Evolutionary conservation across 2,888 invertebrate species (phyloP), one percentile per base, ranked within the genome.

Genomic region (Aleiodes leptofemur): DNA sequence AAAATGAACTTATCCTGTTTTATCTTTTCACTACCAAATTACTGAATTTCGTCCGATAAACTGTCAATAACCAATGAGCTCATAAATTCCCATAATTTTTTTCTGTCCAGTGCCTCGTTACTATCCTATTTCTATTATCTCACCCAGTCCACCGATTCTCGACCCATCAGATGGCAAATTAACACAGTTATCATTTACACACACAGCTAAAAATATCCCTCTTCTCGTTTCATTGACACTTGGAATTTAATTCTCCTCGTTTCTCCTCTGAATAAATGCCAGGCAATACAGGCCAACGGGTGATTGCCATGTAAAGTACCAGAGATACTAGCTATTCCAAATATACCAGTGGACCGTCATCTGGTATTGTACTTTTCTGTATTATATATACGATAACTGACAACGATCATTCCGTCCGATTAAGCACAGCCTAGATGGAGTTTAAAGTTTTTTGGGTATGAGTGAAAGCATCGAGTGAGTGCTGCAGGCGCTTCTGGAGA

Each of bases 361-460:
- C 55, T 38, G 64, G 50, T 50, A 55, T 13, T 61, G 69, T 43
- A 43, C 56, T 64, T 23, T 57, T 13, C 76, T 79, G 80, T 74
- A 78, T 69, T 71, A 66, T 78, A 48, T 69, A 59, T 80, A 77
- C 43, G 43, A 43, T 82, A 82, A 81, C 79, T 81, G 78, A 79
- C 78, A 73, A 76, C 83, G 81, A 84, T 85, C 82, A 85, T 85
- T 85, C 83, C 84, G 78, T 83, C 74, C 85, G 84, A 85, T 85
- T 85, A 83, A 85, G 79, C 85, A 76, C 73, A 77, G 78, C 82
- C 80, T 78, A 83, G 73, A 76, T 80, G 79, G 81, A 80, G 80
- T 82, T 81, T 77, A 80, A 82, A 82, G 78, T 82, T 84, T 83
- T 77, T 75, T 59, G 69, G 66, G 16, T 73, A 71, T 50, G 55